Conservation (phyloP, 2,888 invertebrate genomes). For the Ariolimax columbianus region DNA sequence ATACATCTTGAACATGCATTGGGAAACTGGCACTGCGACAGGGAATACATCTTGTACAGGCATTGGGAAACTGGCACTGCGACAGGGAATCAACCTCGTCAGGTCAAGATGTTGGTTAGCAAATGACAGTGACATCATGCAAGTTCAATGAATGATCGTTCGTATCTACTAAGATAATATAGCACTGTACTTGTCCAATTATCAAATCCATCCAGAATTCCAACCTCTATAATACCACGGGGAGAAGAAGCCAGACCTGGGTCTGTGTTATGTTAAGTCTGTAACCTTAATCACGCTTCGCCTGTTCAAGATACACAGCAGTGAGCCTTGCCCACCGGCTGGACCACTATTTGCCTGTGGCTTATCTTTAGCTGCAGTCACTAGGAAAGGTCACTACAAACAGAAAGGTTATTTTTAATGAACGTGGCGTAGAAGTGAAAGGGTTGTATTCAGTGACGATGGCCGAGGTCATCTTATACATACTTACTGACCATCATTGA, state of each 20-base stretch:
- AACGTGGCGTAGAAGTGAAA: neutral
- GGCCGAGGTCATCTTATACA: neutral
- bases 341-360: neutral
- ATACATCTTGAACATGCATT: neutral
- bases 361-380: neutral
- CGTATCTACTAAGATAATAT: too few relatives aligned
- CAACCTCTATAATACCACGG: neutral
- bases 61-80: too few relatives aligned
- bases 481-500: neutral
- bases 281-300: too few relatives aligned
- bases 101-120: too few relatives aligned
- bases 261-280: too few relatives aligned
- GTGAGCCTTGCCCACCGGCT: neutral
- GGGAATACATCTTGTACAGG: too few relatives aligned
- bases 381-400: constrained; percentile 3
- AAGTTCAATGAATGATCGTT: neutral
- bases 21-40: constrained; percentile 1
- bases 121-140: too few relatives aligned
- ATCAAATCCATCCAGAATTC: neutral
- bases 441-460: neutral
- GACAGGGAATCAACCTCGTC: too few relatives aligned
- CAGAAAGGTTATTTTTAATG: constrained; percentile 9
- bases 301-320: too few relatives aligned
- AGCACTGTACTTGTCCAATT: neutral
- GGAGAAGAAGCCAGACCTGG: too few relatives aligned